A percentile compares a stretch with the other conserved stretches of the same genome.
Evolutionary conservation across 1,140 invertebrate genomes (phyloP).

Genomic region (Diabrotica virgifera): DNA sequence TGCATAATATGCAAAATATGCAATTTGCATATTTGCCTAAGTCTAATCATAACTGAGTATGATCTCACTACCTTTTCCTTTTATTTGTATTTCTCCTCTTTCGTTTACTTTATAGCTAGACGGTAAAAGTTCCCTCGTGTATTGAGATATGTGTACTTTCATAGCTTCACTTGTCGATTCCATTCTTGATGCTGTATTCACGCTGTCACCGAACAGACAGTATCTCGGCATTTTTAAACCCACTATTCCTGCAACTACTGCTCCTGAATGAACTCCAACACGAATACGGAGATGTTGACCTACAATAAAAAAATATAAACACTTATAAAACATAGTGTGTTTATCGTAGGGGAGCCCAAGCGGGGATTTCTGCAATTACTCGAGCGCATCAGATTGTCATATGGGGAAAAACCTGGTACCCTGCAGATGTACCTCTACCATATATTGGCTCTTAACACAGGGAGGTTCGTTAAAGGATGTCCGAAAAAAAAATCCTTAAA

Average conservation of each 20-base stretch:
- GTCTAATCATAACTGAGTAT: background rate
- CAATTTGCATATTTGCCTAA: no score
- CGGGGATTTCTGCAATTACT: no score
- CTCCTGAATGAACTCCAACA: constrained; percentile 86
- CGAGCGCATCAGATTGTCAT: no score
- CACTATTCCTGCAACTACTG: constrained; percentile 92
- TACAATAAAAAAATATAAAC: no score
- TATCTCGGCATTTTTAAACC: constrained; percentile 91
- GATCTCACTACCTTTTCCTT: constrained; percentile 70
- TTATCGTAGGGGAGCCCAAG: no score
- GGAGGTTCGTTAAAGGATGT: no score
- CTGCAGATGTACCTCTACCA: no score
- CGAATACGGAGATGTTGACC: constrained; percentile 84
- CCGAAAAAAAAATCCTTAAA: no score
- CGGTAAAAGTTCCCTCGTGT: constrained; percentile 75
- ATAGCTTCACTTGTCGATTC: constrained; percentile 88
- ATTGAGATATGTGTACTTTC: constrained; percentile 92
- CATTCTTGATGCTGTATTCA: constrained; percentile 90
- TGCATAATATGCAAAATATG: no score
- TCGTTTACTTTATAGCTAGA: constrained; percentile 74
- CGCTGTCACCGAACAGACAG: constrained; percentile 89
- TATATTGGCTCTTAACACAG: no score
- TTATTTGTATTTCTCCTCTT: constrained; percentile 79
- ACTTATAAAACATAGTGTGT: no score
- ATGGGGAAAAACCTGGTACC: no score